phyloP scores from a whole-genome alignment of 1,140 invertebrate species.

The Apis mellifera region Amel_HAv3.1 CM009932.2:15474501-15475000 shows the following conservation, averaged over 20 bases:
- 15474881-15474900: conserved; percentile 7
- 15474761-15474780: conserved; percentile 10
- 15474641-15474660: conserved; percentile 42
- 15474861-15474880: conserved; percentile 9
- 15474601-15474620: not conserved
- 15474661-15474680: conserved; percentile 48
- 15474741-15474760: not conserved
- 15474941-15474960: not conserved
- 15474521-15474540: conserved; percentile 46
- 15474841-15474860: conserved; percentile 47
- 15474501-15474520: conserved; percentile 59
- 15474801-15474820: conserved; percentile 11
- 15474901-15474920: conserved; percentile 27
- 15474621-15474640: not conserved
- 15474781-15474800: conserved; percentile 36
- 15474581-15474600: too few species aligned
- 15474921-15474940: conserved; percentile 46
- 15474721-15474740: not conserved
- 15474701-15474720: not conserved
- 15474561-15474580: not conserved
- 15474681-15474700: not conserved
- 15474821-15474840: conserved; percentile 1
- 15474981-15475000: conserved; percentile 38
- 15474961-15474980: not conserved
- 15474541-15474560: not conserved